Evolutionary conservation across 2,113 vertebrate genomes (phyloP).

Genomic region (Petaurus breviceps): DNA sequence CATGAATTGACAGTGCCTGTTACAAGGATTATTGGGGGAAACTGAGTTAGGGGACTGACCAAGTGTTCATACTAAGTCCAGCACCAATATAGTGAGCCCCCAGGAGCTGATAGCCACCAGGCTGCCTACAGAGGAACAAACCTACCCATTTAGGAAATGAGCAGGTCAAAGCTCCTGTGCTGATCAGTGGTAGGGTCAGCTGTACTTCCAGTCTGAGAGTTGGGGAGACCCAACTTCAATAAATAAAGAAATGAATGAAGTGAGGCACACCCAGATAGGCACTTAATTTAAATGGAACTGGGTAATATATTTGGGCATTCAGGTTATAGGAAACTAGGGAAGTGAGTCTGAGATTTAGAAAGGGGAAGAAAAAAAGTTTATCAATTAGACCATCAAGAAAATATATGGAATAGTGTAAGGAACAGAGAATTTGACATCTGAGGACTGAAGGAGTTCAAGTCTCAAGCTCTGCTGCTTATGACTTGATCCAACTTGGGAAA

Average conservation of each 20-base stretch:
- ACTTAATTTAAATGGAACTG: slow-evolving; percentile 21
- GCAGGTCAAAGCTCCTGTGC: no score
- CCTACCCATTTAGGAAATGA: neutral
- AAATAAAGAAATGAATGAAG: neutral
- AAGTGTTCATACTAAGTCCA: neutral
- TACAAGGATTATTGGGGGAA: neutral
- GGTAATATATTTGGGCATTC: slow-evolving; percentile 14
- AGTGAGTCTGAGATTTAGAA: slow-evolving; percentile 4
- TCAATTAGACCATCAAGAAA: neutral
- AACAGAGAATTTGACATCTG: no score
- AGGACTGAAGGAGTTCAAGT: no score
- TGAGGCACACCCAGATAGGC: neutral
- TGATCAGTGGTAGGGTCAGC: neutral
- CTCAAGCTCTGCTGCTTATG: no score
- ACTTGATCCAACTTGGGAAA: no score
- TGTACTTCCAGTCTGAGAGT: neutral
- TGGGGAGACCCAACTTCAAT: neutral
- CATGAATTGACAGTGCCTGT: neutral
- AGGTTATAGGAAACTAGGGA: slow-evolving; percentile 2
- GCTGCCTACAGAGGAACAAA: neutral
- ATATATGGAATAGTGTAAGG: no score
- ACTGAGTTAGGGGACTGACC: neutral
- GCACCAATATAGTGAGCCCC: neutral
- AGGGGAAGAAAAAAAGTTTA: neutral
- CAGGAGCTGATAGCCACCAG: neutral